Conservation (phyloP, 2,797 vertebrate species). For the Orestias chungarensis region DNA sequence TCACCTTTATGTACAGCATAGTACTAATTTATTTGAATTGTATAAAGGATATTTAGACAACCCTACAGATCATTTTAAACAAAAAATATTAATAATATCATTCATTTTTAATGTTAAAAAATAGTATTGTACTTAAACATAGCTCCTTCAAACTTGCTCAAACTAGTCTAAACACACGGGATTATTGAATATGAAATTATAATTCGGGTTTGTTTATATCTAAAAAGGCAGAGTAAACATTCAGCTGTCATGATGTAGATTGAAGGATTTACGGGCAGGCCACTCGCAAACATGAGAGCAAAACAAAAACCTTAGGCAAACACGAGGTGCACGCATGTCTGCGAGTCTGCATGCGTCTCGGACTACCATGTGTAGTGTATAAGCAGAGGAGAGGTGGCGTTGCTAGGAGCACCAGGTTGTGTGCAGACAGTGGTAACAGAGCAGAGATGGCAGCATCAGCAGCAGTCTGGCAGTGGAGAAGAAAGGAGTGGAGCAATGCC, state of each 20-base stretch:
- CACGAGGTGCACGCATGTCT: slow-evolving; percentile 41
- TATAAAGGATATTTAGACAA: neutral
- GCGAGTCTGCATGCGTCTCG: slow-evolving; percentile 28
- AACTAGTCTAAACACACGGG: slow-evolving; percentile 31
- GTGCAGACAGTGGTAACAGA: slow-evolving; percentile 72
- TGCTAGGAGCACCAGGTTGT: slow-evolving; percentile 80
- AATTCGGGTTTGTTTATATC: slow-evolving; percentile 46
- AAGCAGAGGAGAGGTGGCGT: slow-evolving; percentile 69
- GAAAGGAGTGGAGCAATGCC: slow-evolving; percentile 82
- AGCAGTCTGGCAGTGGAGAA: slow-evolving; percentile 76
- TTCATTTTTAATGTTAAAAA: slow-evolving; percentile 24
- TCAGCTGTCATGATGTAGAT: slow-evolving; percentile 35
- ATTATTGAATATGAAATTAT: slow-evolving; percentile 43
- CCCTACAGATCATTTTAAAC: neutral
- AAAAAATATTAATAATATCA: no score
- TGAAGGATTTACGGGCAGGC: slow-evolving; percentile 40
- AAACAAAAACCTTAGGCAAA: slow-evolving; percentile 50
- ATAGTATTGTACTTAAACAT: slow-evolving; percentile 9
- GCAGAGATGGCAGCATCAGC: slow-evolving; percentile 60
- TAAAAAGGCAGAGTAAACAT: slow-evolving; percentile 47
- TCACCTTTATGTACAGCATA: neutral
- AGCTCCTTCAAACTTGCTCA: slow-evolving; percentile 25
- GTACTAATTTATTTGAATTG: no score
- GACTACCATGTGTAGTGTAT: slow-evolving; percentile 64
- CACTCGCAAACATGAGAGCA: slow-evolving; percentile 51